Percentiles rank a stretch among this genome's conserved stretches.
These are phyloP conservation scores for Acipenser transmontanus DNA, from an alignment of 2,797 vertebrate genomes.

Conservation along the genomic window DNA sequence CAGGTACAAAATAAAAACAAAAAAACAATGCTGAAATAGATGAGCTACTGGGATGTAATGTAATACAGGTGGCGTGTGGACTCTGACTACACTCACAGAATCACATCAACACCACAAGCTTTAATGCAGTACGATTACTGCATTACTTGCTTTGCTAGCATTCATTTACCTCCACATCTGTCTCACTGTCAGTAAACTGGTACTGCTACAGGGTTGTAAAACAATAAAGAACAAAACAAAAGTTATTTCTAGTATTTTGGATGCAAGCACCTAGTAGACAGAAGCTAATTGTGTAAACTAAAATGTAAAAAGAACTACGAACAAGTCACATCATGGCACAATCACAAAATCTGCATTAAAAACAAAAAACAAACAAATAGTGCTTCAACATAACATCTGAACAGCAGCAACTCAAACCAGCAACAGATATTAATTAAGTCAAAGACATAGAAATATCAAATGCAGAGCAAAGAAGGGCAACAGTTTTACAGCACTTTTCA, in stretches of 20 bases:
- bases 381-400: conserved; percentile 21
- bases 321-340: not conserved
- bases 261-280: not conserved
- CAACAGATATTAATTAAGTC: conserved; percentile 8
- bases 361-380: conserved; percentile 13
- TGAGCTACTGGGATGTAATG: conserved; percentile 45
- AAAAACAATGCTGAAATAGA: conserved; percentile 27
- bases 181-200: conserved; percentile 96
- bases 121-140: conserved; percentile 61
- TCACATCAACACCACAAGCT: conserved; percentile 60
- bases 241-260: conserved; percentile 57
- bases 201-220: conserved; percentile 85
- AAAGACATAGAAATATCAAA: not conserved
- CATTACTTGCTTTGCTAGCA: conserved; percentile 51
- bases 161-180: conserved; percentile 87
- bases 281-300: not conserved
- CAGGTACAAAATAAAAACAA: not conserved
- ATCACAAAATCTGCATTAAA: not conserved
- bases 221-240: conserved; percentile 63
- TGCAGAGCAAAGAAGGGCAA: conserved; percentile 10
- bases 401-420: conserved; percentile 22
- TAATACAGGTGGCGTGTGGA: conserved; percentile 31
- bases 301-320: conserved; percentile 4
- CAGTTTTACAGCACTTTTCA: conserved; percentile 5
- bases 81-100: conserved; percentile 59